phyloP scores from a whole-genome alignment of 2,888 invertebrate species.

The Frankliniella fusca region DNA sequence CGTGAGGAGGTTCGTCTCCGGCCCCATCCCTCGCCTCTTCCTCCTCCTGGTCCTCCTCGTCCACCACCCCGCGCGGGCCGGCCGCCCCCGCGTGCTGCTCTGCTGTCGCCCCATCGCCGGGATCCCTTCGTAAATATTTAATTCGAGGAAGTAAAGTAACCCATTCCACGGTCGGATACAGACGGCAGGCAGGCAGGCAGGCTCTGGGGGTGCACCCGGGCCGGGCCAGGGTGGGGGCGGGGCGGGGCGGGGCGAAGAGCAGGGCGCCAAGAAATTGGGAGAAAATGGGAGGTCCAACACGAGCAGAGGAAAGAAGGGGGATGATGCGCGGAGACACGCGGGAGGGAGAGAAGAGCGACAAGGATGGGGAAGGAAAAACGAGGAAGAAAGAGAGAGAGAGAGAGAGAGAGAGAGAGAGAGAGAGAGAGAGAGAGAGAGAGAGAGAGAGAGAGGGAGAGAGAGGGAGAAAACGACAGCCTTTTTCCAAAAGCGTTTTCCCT shows the following conservation, averaged over 20 bases:
- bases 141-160: conserved; percentile 26
- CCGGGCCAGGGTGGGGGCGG: too few relatives aligned
- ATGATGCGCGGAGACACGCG: too few relatives aligned
- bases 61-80: too few relatives aligned
- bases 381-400: not conserved
- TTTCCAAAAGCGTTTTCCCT: too few relatives aligned
- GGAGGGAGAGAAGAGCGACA: not conserved
- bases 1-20: conserved; percentile 18
- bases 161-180: conserved; percentile 15
- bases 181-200: not conserved
- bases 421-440: conserved; percentile 4
- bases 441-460: conserved; percentile 6
- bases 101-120: not conserved
- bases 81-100: not conserved
- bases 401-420: conserved; percentile 7
- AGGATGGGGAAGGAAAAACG: not conserved
- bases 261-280: too few relatives aligned
- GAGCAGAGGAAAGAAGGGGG: too few relatives aligned
- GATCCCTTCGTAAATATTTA: conserved; percentile 25
- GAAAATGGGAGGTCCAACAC: too few relatives aligned
- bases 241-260: too few relatives aligned
- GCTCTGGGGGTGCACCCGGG: not conserved
- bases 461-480: not conserved
- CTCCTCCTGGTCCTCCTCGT: too few relatives aligned
- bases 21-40: not conserved